Percentiles rank a stretch among this genome's conserved stretches.
Evolutionary conservation across 2,113 vertebrate genomes (phyloP).

Genomic region (Megaceryle torquata): DNA sequence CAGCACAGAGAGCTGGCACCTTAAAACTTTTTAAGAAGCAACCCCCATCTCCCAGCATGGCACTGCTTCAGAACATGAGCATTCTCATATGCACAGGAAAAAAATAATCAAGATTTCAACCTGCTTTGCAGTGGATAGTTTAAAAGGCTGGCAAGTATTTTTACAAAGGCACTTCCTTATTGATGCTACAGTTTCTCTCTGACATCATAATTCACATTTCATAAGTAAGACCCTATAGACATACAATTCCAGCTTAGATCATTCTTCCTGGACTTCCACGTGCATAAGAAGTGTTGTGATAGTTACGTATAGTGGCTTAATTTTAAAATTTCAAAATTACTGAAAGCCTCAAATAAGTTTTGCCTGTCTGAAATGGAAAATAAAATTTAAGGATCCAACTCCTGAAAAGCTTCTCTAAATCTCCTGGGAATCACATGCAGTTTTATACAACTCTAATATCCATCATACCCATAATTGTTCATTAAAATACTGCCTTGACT

Average conservation of each 20-base stretch:
- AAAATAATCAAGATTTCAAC: neutral
- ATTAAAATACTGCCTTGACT: neutral
- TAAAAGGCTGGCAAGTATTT: neutral
- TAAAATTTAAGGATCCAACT: slow-evolving; percentile 16
- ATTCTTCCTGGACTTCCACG: neutral
- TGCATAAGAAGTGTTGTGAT: neutral
- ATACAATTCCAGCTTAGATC: neutral
- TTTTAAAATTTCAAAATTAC: slow-evolving; percentile 2
- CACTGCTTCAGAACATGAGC: neutral
- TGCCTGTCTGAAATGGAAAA: slow-evolving; percentile 27
- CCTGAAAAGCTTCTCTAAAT: slow-evolving; percentile 1
- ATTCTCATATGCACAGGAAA: neutral
- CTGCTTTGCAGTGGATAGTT: neutral
- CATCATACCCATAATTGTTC: neutral
- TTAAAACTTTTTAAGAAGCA: neutral
- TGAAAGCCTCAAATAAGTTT: slow-evolving; percentile 43
- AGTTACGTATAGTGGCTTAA: slow-evolving; percentile 22
- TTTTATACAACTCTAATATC: neutral
- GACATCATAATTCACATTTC: neutral
- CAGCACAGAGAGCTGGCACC: neutral
- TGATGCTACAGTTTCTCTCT: neutral
- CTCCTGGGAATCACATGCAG: neutral
- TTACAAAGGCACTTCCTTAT: neutral
- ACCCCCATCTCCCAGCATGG: neutral
- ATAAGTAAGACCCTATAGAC: neutral